Evolutionary conservation across 2,888 invertebrate species (phyloP).

Genomic region (Plagodis pulveraria): DNA sequence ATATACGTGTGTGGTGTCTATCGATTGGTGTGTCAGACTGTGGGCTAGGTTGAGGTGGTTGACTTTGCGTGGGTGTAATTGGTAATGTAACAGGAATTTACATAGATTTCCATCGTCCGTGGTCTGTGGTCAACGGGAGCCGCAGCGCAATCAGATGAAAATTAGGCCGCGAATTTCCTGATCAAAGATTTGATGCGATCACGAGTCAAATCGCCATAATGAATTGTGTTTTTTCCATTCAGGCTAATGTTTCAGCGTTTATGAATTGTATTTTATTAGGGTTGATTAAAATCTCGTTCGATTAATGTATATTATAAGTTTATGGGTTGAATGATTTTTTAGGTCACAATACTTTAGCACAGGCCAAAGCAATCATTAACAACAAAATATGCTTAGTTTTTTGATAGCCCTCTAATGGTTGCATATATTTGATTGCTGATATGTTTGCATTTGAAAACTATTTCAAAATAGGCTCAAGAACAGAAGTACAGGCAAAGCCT

Average conservation of each 20-base stretch:
- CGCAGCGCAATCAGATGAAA: conserved; percentile 32
- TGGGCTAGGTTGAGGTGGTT: conserved; percentile 51
- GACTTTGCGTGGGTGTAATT: conserved; percentile 50
- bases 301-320: too few relatives aligned
- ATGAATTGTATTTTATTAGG: background rate
- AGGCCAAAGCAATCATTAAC: too few relatives aligned
- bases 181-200: background rate
- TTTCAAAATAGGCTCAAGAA: too few relatives aligned
- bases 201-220: conserved; percentile 9
- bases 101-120: conserved; percentile 51
- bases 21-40: conserved; percentile 54
- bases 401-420: too few relatives aligned
- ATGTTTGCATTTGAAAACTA: too few relatives aligned
- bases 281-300: too few relatives aligned
- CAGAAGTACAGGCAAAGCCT: too few relatives aligned
- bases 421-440: too few relatives aligned
- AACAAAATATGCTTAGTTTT: too few relatives aligned
- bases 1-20: conserved; percentile 29
- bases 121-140: conserved; percentile 33
- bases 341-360: too few relatives aligned
- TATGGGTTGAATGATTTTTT: too few relatives aligned
- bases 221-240: conserved; percentile 13
- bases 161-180: conserved; percentile 15
- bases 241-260: conserved; percentile 17
- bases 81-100: conserved; percentile 48